phyloP scores from a whole-genome alignment of 2,113 vertebrate species.

The Mesembrinibis cayennensis region DNA sequence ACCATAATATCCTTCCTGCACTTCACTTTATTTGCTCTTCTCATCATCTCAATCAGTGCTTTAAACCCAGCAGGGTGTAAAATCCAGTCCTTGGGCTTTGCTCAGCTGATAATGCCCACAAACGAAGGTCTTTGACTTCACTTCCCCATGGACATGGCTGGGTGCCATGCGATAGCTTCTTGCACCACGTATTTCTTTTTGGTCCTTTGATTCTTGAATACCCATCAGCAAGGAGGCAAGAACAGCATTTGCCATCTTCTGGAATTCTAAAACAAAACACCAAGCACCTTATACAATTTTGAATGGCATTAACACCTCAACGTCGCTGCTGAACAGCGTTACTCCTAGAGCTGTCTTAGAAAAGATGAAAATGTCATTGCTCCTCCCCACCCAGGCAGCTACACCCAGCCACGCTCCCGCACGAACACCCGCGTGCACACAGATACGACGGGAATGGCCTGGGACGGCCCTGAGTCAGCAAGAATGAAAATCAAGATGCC shows the following conservation, averaged over 20 bases:
- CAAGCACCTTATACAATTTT: background rate
- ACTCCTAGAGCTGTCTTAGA: background rate
- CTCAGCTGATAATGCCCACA: background rate
- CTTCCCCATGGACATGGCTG: too few relatives aligned
- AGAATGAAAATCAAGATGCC: background rate
- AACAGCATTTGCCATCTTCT: background rate
- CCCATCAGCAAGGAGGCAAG: background rate
- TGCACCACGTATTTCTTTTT: background rate
- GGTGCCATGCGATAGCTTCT: background rate
- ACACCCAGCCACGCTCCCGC: background rate
- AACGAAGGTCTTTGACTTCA: background rate
- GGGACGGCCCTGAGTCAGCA: too few relatives aligned
- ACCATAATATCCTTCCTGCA: background rate
- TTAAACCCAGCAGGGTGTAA: background rate
- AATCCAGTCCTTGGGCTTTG: background rate
- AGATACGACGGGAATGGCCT: background rate
- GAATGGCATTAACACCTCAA: background rate
- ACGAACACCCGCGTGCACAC: background rate
- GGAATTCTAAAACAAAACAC: background rate
- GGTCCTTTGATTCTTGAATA: background rate
- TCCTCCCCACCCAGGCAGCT: background rate
- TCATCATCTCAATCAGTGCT: background rate
- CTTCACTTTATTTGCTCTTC: background rate
- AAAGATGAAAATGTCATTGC: background rate
- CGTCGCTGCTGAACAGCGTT: background rate